Evolutionary conservation across 2,888 invertebrate species (phyloP).

Genomic region (Heteromurus nitidus): DNA sequence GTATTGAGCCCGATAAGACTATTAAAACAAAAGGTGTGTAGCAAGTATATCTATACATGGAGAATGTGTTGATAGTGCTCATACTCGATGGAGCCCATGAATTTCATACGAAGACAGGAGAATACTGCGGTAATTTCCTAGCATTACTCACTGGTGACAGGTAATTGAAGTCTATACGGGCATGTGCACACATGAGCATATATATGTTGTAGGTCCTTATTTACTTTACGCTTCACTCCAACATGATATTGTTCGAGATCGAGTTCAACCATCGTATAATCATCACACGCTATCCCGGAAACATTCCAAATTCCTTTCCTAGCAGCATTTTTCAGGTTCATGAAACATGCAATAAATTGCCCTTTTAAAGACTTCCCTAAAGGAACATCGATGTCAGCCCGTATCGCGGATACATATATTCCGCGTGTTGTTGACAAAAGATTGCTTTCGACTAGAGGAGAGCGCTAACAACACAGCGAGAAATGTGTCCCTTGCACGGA

Average conservation of each 20-base stretch:
- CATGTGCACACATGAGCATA: too few relatives aligned
- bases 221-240: too few relatives aligned
- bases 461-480: too few relatives aligned
- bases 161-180: constrained; percentile 6
- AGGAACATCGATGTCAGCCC: constrained; percentile 21
- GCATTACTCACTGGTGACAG: constrained; percentile 8
- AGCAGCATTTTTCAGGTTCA: constrained; percentile 48
- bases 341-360: constrained; percentile 55
- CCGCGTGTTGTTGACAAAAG: too few relatives aligned
- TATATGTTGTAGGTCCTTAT: too few relatives aligned
- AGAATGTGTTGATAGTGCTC: too few relatives aligned
- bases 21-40: constrained; percentile 1
- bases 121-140: background rate
- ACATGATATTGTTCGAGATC: too few relatives aligned
- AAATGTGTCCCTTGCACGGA: too few relatives aligned
- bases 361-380: constrained; percentile 41
- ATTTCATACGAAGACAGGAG: background rate
- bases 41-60: too few relatives aligned
- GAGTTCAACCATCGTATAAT: too few relatives aligned
- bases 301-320: background rate
- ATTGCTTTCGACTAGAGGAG: too few relatives aligned
- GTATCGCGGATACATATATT: background rate
- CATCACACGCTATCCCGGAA: too few relatives aligned
- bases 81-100: background rate
- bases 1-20: background rate